Base-by-base conservation (phyloP, 2,113 vertebrate species). In the Sander vitreus region DNA sequence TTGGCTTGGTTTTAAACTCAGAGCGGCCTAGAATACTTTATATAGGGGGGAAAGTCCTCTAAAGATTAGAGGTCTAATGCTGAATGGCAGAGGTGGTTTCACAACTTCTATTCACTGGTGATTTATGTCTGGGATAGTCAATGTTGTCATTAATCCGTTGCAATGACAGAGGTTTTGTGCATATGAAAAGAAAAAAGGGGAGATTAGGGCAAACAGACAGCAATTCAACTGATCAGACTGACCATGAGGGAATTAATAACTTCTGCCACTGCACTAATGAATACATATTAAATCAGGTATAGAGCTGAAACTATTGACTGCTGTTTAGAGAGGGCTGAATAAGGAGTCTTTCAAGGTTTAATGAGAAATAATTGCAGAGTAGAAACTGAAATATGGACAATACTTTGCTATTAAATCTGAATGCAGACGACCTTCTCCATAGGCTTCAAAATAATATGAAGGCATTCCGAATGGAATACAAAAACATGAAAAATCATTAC, bases 31-130 rank as follows among this genome's bases (percentile, higher is more conserved):
- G 5, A 77, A 78, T 43, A 60, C 10, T 23, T 64, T 39, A 68
- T 76, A 73, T 18, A 9, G 33, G 25, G 75, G 13, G 54, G 76
- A 78, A 21, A 47, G 43, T 51, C 57, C 48, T 63, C 11, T 74
- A 78, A 76, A 2, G 76, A 84, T 86, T 83, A 81, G 48, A 43
- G 57, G 63, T 78, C 23, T 86, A 83, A 86, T 89, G 63, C 87
- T 86, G 77, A 93, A 87, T 83, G 83, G 60, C 85, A 89, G 83
- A 71, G 73, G 75, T 83, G 64, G 84, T 83, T 90, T 86, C 75
- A 73, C 76, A 67, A 54, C 74, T 83, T 71, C 80, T 54, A 68
- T 89, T 89, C 68, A 69, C 3, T 51, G 76, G 71, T 62, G 81
- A 89, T 90, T 86, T 83, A 74, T 81, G 81, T 82, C 84, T 59